Conservation (phyloP, 2,113 vertebrate genomes). For the Cinclus mexicanus region DNA sequence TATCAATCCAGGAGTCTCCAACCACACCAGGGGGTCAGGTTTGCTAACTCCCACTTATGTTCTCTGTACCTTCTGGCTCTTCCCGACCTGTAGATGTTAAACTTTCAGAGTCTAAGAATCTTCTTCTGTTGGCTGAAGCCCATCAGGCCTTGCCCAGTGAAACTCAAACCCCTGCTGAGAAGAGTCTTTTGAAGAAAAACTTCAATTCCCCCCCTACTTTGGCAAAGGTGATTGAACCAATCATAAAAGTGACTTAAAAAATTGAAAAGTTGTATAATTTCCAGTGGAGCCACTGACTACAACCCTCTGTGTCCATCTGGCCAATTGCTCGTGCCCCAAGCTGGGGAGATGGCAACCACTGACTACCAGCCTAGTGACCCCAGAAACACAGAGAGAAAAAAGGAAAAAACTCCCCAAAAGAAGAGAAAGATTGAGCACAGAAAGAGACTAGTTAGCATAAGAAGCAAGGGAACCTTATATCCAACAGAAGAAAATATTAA, state of each 20-base stretch:
- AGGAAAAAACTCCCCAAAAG: not conserved
- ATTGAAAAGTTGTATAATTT: not conserved
- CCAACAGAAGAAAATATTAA: not conserved
- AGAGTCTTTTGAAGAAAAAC: not conserved
- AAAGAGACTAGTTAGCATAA: not conserved
- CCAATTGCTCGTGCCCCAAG: not conserved
- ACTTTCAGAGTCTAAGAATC: not conserved
- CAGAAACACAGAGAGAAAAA: not conserved
- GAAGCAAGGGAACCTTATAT: not conserved
- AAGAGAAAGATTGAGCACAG: not conserved
- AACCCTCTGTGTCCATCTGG: not conserved
- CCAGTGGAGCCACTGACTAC: not conserved
- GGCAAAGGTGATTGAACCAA: not conserved
- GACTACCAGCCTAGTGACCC: not conserved
- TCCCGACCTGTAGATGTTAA: not conserved
- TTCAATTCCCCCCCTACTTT: not conserved
- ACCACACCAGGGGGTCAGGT: accelerated
- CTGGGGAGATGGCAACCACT: not conserved
- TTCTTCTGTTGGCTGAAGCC: not conserved
- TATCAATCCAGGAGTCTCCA: not conserved
- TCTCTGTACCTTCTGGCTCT: not conserved
- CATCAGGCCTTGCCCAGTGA: not conserved
- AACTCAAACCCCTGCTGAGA: not conserved
- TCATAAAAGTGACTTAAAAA: not conserved
- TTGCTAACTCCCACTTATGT: not conserved